Conservation (phyloP, 2,797 vertebrate species). For the Typhlichthys subterraneus region DNA sequence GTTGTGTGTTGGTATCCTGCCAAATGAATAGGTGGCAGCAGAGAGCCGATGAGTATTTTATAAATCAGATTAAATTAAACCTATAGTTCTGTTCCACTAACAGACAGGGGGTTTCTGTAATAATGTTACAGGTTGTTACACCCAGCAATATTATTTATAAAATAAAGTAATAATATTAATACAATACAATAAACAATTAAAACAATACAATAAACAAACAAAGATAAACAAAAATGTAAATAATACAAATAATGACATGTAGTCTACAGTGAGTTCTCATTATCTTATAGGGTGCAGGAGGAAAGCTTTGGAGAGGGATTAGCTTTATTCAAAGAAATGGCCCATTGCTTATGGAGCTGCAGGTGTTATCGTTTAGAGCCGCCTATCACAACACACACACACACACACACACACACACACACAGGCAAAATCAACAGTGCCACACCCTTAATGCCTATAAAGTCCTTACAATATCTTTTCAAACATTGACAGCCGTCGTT, state of each 20-base stretch:
- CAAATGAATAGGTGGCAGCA: conserved; percentile 62
- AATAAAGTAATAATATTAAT: no score
- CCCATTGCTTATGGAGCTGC: conserved; percentile 53
- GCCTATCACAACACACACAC: conserved; percentile 16
- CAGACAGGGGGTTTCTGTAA: conserved; percentile 52
- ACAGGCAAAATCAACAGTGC: conserved; percentile 30
- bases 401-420: conserved; percentile 9
- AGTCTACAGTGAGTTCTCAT: conserved; percentile 35
- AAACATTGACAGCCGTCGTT: conserved; percentile 51
- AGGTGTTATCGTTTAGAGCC: conserved; percentile 72
- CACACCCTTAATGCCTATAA: conserved; percentile 46
- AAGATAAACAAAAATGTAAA: no score
- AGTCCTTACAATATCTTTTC: conserved; percentile 61
- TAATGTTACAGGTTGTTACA: no score
- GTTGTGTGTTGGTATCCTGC: conserved; percentile 11
- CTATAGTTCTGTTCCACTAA: neutral
- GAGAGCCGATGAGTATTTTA: conserved; percentile 45
- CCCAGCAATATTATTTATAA: no score
- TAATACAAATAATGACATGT: no score
- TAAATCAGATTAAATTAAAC: conserved; percentile 19
- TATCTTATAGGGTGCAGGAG: conserved; percentile 45
- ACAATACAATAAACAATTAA: no score
- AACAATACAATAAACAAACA: no score
- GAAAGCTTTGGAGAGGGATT: conserved; percentile 63
- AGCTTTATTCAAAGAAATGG: conserved; percentile 72